Conservation (phyloP, 2,113 vertebrate genomes). For the Epinephelus moara region DNA sequence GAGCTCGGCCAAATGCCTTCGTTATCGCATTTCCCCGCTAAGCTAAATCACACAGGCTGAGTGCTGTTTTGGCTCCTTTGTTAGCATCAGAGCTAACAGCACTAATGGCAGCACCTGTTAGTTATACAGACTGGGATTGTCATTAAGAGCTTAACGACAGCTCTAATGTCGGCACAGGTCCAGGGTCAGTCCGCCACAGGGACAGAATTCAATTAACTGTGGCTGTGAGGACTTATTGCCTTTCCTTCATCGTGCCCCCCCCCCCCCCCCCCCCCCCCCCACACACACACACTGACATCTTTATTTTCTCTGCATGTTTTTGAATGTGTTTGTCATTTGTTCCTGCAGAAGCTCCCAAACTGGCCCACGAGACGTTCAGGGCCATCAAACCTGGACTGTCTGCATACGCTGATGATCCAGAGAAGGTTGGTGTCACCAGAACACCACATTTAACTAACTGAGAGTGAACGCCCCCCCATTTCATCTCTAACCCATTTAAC, state of each 20-base stretch:
- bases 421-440: constrained; percentile 80
- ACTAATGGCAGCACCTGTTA: constrained; percentile 72
- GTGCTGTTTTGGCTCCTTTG: constrained; percentile 81
- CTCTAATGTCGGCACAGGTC: constrained; percentile 45
- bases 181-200: constrained; percentile 21
- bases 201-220: background rate
- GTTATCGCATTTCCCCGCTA: constrained; percentile 75
- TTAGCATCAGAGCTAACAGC: constrained; percentile 66
- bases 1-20: constrained; percentile 74
- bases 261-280: too few relatives aligned
- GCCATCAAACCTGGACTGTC: constrained; percentile 95
- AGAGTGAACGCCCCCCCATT: too few relatives aligned
- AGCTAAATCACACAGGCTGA: constrained; percentile 75
- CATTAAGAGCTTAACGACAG: constrained; percentile 59
- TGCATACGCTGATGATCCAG: constrained; percentile 91
- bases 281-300: background rate
- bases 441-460: too few relatives aligned
- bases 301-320: background rate
- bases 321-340: background rate
- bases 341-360: constrained; percentile 85
- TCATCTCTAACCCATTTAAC: too few relatives aligned
- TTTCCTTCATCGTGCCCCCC: background rate
- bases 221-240: background rate
- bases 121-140: constrained; percentile 64
- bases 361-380: constrained; percentile 91